These are phyloP conservation scores for Drosophila oshimai DNA, from an alignment of 1,140 invertebrate genomes.

Conservation along the genomic window DNA sequence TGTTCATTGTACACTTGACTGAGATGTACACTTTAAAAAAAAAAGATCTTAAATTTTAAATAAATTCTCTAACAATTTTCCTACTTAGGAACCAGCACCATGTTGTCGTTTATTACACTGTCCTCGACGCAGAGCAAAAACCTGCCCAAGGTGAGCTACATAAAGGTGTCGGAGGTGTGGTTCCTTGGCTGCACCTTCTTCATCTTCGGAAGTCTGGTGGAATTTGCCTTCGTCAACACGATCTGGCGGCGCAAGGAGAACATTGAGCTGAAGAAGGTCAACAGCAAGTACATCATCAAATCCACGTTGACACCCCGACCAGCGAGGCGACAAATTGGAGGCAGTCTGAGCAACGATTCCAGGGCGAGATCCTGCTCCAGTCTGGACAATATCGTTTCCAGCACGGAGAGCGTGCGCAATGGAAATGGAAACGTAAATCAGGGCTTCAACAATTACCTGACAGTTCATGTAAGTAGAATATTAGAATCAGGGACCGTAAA, in stretches of 20 bases:
- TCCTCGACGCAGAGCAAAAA: slow-evolving; percentile 90
- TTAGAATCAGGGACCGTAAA: too few species aligned
- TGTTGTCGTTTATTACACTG: slow-evolving; percentile 94
- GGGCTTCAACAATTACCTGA: slow-evolving; percentile 87
- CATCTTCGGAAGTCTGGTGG: slow-evolving; percentile 92
- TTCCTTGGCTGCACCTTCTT: slow-evolving; percentile 92
- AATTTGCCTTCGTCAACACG: slow-evolving; percentile 94
- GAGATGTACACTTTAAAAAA: too few species aligned
- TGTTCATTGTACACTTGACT: too few species aligned
- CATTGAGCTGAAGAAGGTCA: slow-evolving; percentile 92
- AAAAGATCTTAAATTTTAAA: too few species aligned
- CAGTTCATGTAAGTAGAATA: slow-evolving; percentile 82
- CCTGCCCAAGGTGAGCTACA: slow-evolving; percentile 93
- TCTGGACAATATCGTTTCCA: slow-evolving; percentile 83
- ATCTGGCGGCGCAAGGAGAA: slow-evolving; percentile 93
- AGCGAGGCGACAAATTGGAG: slow-evolving; percentile 87
- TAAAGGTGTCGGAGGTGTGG: slow-evolving; percentile 95
- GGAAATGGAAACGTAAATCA: slow-evolving; percentile 71
- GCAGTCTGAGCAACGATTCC: slow-evolving; percentile 83
- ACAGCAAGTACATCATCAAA: slow-evolving; percentile 92
- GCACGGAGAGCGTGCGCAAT: slow-evolving; percentile 76
- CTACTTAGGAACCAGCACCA: slow-evolving; percentile 88
- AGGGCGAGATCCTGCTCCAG: slow-evolving; percentile 87
- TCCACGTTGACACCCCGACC: slow-evolving; percentile 91
- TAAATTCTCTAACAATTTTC: too few species aligned